Percentiles rank a stretch among this genome's conserved stretches.
Conservation (phyloP, 2,797 vertebrate species). For the Tadarida brasiliensis region DNA sequence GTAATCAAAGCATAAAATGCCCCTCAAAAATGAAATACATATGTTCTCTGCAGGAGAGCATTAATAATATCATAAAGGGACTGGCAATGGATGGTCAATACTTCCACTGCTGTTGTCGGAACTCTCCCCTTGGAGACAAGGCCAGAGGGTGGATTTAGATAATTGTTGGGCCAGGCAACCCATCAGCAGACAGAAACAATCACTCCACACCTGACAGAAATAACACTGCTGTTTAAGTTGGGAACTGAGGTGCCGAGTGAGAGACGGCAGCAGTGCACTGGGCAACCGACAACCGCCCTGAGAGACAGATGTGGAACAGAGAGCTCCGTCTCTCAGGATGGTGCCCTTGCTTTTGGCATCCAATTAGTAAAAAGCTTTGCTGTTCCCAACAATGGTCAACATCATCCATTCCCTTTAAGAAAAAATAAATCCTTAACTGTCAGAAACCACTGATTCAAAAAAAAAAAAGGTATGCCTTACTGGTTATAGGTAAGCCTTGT, state of each 20-base stretch:
- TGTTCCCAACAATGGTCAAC: slow-evolving; percentile 42
- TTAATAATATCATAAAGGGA: not conserved
- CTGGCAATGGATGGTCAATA: slow-evolving; percentile 14
- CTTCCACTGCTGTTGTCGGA: not conserved
- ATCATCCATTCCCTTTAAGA: slow-evolving; percentile 35
- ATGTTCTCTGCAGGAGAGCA: not conserved
- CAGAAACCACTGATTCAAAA: not conserved
- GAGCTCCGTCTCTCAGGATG: not conserved
- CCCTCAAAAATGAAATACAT: not conserved
- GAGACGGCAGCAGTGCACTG: slow-evolving; percentile 68
- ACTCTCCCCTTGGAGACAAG: slow-evolving; percentile 70
- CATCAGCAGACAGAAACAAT: slow-evolving; percentile 82
- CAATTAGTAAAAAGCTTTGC: slow-evolving; percentile 53
- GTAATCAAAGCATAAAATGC: slow-evolving; percentile 12
- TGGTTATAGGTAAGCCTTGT: slow-evolving; percentile 27
- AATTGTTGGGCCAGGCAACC: slow-evolving; percentile 42
- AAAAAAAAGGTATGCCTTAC: not conserved
- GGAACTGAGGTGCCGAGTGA: slow-evolving; percentile 77
- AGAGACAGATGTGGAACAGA: slow-evolving; percentile 43
- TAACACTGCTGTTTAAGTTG: slow-evolving; percentile 76
- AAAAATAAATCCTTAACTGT: slow-evolving; percentile 12
- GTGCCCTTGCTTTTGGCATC: slow-evolving; percentile 19
- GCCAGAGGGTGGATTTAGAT: slow-evolving; percentile 77
- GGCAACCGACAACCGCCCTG: not conserved
- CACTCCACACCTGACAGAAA: slow-evolving; percentile 85